Evolutionary conservation across 2,113 vertebrate genomes (phyloP), one percentile per base, ranked within the genome.

Genomic region (Melanostigma gelatinosum): DNA sequence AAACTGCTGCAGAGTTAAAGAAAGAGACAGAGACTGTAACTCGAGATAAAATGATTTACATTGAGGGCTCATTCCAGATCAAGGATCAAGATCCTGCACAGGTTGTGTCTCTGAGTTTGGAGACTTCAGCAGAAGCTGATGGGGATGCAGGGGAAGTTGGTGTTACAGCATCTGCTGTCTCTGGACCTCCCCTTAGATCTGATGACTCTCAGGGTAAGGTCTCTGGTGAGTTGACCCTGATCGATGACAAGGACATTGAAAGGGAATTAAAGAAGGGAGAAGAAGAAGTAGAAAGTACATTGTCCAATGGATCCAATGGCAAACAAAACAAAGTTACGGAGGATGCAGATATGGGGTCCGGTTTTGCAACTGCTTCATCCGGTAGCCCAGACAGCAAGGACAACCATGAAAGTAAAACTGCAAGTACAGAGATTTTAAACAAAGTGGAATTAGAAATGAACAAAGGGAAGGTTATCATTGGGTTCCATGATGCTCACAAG

Each of bases 361-460:
- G n/a, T 18, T 0, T 1, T 2, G 15, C 22, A 63, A 4, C 1
- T 10, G 12, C 5, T 46, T 52, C 60, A 63, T 24, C 34, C 2
- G 2, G 13, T 34, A 36, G 6, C 67, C 24, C 20, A 64, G 55
- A 72, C 16, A 63, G 18, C 1, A 74, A 67, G 20, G 55, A 16
- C 2, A 61, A 36, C 48, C 20, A 54, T 18, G 27, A 62, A n/a
- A 67, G 24, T 46, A 38, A 67, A 72, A 61, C 66, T 80, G 1
- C 27, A 68, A 58, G n/a, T 46, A 12, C 24, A 46, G 82, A 64
- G 34, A 72, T 24, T 68, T 6, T 72, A 8, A 44, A 77, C 20
- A 4, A 27, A 38, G n/a, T 15, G 9, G 58, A 75, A 50, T 4
- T 65, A 40, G 75, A 75, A 48, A 27, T 27, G 1, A 66, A 52